phyloP scores from a whole-genome alignment of 2,888 invertebrate species.

The Campoplex capitator region DNA sequence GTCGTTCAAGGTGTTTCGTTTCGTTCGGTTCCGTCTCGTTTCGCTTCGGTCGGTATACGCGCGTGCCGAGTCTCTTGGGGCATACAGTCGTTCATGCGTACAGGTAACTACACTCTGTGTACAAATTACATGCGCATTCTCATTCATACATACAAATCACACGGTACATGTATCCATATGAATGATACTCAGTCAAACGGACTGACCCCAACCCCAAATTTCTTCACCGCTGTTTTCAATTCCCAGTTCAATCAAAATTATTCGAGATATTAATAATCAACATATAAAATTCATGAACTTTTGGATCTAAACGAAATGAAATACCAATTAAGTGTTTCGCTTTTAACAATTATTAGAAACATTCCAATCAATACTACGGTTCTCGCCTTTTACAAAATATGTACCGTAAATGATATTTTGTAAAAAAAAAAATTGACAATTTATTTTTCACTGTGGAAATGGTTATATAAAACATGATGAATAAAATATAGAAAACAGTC shows the following conservation, averaged over 20 bases:
- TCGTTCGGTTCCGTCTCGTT: conserved; percentile 73
- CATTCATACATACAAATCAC: background rate
- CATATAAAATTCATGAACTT: background rate
- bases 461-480: background rate
- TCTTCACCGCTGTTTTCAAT: background rate
- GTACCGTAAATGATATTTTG: background rate
- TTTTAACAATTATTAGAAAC: background rate
- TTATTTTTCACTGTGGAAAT: background rate
- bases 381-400: background rate
- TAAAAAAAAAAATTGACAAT: background rate
- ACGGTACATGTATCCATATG: background rate
- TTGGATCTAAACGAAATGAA: background rate
- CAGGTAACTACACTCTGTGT: conserved; percentile 4
- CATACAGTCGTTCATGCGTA: conserved; percentile 38
- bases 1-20: conserved; percentile 61
- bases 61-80: conserved; percentile 54
- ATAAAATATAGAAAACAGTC: background rate
- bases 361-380: background rate
- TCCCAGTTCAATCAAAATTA: background rate
- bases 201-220: background rate
- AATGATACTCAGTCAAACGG: conserved; percentile 1
- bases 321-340: background rate
- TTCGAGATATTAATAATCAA: background rate
- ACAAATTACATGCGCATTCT: background rate
- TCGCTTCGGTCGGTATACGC: conserved; percentile 68